phyloP scores from a whole-genome alignment of 2,888 invertebrate genomes.

The Disparrhopalites patrizii region DNA sequence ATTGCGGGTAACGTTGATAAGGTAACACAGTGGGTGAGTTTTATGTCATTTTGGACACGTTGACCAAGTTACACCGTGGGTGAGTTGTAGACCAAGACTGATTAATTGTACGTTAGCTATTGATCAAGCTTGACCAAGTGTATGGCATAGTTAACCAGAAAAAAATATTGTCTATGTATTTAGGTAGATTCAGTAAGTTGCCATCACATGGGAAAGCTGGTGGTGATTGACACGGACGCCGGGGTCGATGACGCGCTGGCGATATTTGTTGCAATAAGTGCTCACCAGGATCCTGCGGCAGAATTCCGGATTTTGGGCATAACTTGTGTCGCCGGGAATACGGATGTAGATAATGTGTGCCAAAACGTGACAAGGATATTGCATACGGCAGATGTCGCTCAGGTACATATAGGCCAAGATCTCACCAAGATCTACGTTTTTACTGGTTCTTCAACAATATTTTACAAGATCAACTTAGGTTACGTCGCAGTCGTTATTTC shows the following conservation, averaged over 20 bases:
- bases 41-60: no score
- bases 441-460: background rate
- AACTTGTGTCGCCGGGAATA: slow-evolving; percentile 72
- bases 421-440: background rate
- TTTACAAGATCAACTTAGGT: background rate
- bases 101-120: no score
- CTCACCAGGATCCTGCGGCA: slow-evolving; percentile 51
- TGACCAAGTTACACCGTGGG: no score
- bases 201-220: slow-evolving; percentile 23
- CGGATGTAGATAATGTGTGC: slow-evolving; percentile 63
- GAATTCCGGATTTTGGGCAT: slow-evolving; percentile 27
- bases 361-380: slow-evolving; percentile 67
- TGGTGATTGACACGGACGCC: slow-evolving; percentile 60
- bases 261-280: slow-evolving; percentile 56
- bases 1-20: no score
- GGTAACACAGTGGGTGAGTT: no score
- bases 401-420: background rate
- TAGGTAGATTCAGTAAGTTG: background rate
- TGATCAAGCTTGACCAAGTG: background rate
- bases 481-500: background rate
- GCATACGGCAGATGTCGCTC: slow-evolving; percentile 54
- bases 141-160: background rate
- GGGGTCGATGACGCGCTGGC: slow-evolving; percentile 66
- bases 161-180: background rate
- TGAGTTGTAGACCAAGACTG: no score